Evolutionary conservation across 1,140 invertebrate species (phyloP), one percentile per base, ranked within the genome.

Genomic region (Drosophila prosaltans): DNA sequence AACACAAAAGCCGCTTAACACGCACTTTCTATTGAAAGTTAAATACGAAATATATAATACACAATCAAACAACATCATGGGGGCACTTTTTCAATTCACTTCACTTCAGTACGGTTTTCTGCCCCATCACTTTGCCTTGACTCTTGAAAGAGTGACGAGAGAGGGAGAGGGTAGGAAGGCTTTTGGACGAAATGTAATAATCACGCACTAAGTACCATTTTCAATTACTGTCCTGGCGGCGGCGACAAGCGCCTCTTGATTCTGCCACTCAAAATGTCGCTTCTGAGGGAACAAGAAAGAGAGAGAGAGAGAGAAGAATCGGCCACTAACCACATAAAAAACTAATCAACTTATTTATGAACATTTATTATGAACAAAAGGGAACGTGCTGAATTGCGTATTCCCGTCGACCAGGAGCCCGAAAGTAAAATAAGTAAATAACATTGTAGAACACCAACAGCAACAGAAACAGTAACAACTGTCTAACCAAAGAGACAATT

Each of bases 341-440:
- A 89, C 83, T 88, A 88, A 88, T 88, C 84, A 88, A 88, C 83
- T 88, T 88, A 88, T 88, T 88, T 88, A 86, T 88, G 84, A 88
- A 89, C 83, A 89, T 88, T 88, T 88, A 82, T 73, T 72, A 79
- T 73, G 77, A 77, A 88, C 84, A 88, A 89, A 82, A 69, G 80
- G 61, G 61, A 86, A 83, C 83, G 83, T 88, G 83, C 83, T 71
- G 80, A 88, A 88, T 86, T 80, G 82, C 83, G 82, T 81, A 79
- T 85, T 86, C 65, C 63, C 40, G 60, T 66, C 40, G 24, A 43
- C 36, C 60, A 63, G 65, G 43, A 58, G 40, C 40, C 58, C 58
- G 65, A 72, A 71, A 65, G 81, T 81, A 72, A 75, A 86, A 63
- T 41, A 59, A 26, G 39, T 63, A 69, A 79, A 77, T 61, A 69